Base-by-base conservation (phyloP, 64 coral and sea anemone genomes). In the Montipora efflorescens region DNA sequence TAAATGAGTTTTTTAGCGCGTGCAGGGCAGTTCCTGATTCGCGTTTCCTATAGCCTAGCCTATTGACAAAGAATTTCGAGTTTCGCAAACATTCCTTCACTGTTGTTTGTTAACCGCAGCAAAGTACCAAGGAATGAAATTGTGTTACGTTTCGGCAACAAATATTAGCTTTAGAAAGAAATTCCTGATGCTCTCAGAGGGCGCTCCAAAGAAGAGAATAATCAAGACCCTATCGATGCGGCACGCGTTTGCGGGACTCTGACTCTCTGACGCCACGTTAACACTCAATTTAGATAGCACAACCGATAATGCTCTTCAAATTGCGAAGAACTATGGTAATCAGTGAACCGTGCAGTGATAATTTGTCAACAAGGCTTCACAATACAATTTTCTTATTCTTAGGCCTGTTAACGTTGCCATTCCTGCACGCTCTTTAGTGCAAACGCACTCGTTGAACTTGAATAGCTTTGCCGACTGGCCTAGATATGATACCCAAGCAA, bases 121-220 rank as follows among this genome's bases (percentile, higher is more conserved):
- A 86, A 71, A 86, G 66, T 71, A 86, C 68, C 68, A 66, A 86
- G 82, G 71, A 62, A 86, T 72, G 68, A 86, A 86, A 86, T 64
- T 86, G 82, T 67, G 73, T 86, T 86, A 86, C 1, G 13, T 86
- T 72, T 72, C 61, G 71, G 66, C 68, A 14, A 86, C 82, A 86
- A 86, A 86, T 86, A 86, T 86, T 86, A 71, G 64, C 82, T 86
- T 73, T 86, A 50, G 16, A 86, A 86, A 86, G 82, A 86, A 57
- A 86, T 86, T 86, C 82, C 82, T 86, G 44, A 48, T 46, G 62
- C 82, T 86, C 82, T 64, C 67, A 71, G 82, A 22, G 44, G 13
- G 66, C 82, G 8, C 76, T 48, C 8, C 62, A 72, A 49, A 66
- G 46, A 50, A 50, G 46, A 28, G 46, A 19, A 59, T 49, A 50